Conservation (phyloP, 1,140 invertebrate species). For the Rhopalosiphum padi region DNA sequence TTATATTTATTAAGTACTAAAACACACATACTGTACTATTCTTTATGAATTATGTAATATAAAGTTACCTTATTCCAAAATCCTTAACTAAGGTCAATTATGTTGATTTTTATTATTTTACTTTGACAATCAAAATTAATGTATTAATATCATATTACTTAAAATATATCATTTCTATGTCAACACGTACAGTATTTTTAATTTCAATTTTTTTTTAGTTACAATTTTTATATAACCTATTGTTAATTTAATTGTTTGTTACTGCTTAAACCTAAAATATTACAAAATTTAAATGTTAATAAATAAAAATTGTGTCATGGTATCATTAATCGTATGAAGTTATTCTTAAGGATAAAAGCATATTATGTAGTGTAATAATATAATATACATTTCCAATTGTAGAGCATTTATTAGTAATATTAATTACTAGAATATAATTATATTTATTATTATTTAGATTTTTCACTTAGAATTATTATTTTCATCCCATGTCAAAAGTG, state of each 20-base stretch:
- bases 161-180: not conserved
- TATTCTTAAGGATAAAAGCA: not conserved
- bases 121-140: slow-evolving; percentile 36
- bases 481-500: not conserved
- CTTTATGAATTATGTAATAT: not conserved
- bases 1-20: not conserved
- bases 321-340: not conserved
- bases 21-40: slow-evolving; percentile 1
- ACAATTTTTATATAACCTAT: not conserved
- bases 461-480: not conserved
- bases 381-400: not conserved
- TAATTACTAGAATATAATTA: not conserved
- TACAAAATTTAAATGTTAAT: not conserved
- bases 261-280: not conserved
- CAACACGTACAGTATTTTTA: not conserved
- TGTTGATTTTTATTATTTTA: slow-evolving; percentile 37
- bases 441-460: not conserved
- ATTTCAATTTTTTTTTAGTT: not conserved
- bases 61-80: slow-evolving; percentile 35
- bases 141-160: not conserved
- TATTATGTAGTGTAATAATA: not conserved
- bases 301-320: not conserved
- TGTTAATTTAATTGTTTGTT: not conserved
- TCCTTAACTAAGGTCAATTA: slow-evolving; percentile 44
- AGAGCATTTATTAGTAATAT: not conserved